phyloP scores from a whole-genome alignment of 2,888 invertebrate genomes.

The Nomada flava region DNA sequence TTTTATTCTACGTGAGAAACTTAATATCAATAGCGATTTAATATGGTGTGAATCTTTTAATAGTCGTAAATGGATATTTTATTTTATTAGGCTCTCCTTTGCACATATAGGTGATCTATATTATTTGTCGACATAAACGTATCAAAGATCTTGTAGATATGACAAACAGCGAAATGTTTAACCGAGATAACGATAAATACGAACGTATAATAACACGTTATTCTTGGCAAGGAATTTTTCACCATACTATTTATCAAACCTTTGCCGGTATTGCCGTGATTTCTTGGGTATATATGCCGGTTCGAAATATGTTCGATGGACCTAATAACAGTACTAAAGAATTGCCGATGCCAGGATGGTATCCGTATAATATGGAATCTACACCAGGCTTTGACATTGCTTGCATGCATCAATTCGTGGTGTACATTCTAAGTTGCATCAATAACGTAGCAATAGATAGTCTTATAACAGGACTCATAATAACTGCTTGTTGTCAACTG shows the following conservation, averaged over 20 bases:
- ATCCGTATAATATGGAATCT: slow-evolving; percentile 71
- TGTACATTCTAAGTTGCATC: slow-evolving; percentile 66
- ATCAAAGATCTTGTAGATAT: slow-evolving; percentile 68
- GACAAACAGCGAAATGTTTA: slow-evolving; percentile 62
- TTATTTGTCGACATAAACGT: slow-evolving; percentile 59
- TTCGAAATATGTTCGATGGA: slow-evolving; percentile 61
- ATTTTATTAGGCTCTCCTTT: slow-evolving; percentile 8
- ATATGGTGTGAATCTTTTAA: no score
- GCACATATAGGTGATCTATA: slow-evolving; percentile 56
- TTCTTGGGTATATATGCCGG: slow-evolving; percentile 71
- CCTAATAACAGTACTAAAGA: slow-evolving; percentile 46
- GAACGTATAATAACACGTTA: slow-evolving; percentile 65
- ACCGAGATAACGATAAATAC: slow-evolving; percentile 62
- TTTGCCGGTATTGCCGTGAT: slow-evolving; percentile 65
- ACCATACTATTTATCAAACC: slow-evolving; percentile 73
- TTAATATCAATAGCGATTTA: no score
- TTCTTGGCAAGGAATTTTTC: slow-evolving; percentile 74
- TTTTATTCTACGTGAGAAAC: no score
- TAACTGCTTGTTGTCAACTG: slow-evolving; percentile 74
- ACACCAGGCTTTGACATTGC: slow-evolving; percentile 74
- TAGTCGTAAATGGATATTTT: background rate
- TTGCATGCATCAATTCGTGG: slow-evolving; percentile 69
- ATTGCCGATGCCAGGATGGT: slow-evolving; percentile 75
- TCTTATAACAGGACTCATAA: slow-evolving; percentile 73
- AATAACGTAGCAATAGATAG: slow-evolving; percentile 77